Evolutionary conservation across 1,140 invertebrate genomes (phyloP), one percentile per base, ranked within the genome.

Genomic region (Chironomus tepperi): DNA sequence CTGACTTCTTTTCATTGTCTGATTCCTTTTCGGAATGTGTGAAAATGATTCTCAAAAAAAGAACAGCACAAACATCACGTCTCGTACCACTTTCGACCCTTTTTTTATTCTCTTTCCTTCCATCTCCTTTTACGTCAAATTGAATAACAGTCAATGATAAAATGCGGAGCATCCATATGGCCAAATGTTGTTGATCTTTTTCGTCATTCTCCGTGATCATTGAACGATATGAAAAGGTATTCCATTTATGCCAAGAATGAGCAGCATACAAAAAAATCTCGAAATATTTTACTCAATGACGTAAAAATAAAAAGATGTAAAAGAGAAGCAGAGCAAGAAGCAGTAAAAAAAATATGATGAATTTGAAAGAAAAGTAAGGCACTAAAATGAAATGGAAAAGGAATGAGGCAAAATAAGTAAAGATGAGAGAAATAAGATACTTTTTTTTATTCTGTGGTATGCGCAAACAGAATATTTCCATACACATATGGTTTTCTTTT

Each of bases 201-300:
- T 34, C 24, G 5, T 34, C 24, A 34, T 34, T 2, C 24, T 34
- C 24, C 24, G 24, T 34, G 24, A 34, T 34, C 24, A 34, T 34
- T 34, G 24, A 34, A 47, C 12, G 5, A 5, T 57, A 57, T n/a
- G 12, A 15, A 12, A 57, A 57, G 10, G 1, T 18, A 70, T 70
- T 70, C 18, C 65, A 70, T 70, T 70, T 70, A 70, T 70, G 65
- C 16, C n/a, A 21, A 70, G 64, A 70, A 70, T 70, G 47, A 34
- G 24, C 24, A 34, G 5, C n/a, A n/a, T n/a, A n/a, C n/a, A n/a
- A n/a, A n/a, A n/a, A n/a, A n/a, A n/a, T n/a, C n/a, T 12, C 12
- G 12, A 57, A n/a, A 5, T 57, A 57, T 57, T 57, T 57, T 57
- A 12, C 42, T 47, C 47, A 34, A 12, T 57, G 47, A 57, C 47